Percentiles rank a stretch among this genome's conserved stretches.
Conservation (phyloP, 1,140 invertebrate species). For the Plectrocnemia conspersa region DNA sequence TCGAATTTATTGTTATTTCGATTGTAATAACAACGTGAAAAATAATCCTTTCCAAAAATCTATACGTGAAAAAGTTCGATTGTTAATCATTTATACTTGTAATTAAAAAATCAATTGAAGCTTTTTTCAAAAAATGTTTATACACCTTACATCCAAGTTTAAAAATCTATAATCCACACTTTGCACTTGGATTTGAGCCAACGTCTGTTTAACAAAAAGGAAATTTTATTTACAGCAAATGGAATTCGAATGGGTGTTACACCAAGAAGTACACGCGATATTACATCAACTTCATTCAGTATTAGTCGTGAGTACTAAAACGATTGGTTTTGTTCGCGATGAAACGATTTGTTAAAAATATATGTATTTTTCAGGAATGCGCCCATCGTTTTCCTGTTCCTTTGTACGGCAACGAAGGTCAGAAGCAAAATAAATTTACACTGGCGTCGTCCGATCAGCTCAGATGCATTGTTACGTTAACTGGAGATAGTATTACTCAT, state of each 20-base stretch:
- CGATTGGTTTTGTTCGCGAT: constrained; percentile 12
- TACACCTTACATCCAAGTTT: too few species aligned
- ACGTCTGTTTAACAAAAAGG: too few species aligned
- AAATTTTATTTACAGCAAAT: constrained; percentile 67
- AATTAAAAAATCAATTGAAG: constrained; percentile 15
- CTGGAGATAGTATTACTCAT: constrained; percentile 86
- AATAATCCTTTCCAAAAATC: background rate
- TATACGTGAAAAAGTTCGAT: constrained; percentile 20
- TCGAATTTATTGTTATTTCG: constrained; percentile 31
- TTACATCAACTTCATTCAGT: constrained; percentile 78
- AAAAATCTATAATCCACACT: too few species aligned
- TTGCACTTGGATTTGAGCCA: too few species aligned
- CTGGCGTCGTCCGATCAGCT: constrained; percentile 80
- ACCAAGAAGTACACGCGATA: constrained; percentile 83
- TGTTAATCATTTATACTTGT: constrained; percentile 31
- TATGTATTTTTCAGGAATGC: constrained; percentile 64
- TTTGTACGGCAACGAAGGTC: constrained; percentile 75
- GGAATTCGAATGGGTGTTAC: constrained; percentile 89
- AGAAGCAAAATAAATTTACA: constrained; percentile 86
- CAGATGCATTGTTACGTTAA: constrained; percentile 85
- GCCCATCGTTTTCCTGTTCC: constrained; percentile 77
- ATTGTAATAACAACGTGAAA: constrained; percentile 10
- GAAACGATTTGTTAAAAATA: constrained; percentile 1
- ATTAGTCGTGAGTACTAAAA: constrained; percentile 64
- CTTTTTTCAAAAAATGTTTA: too few species aligned